Evolutionary conservation across 2,797 vertebrate species (phyloP), one percentile per base, ranked within the genome.

Genomic region (Gallirallus australis): DNA sequence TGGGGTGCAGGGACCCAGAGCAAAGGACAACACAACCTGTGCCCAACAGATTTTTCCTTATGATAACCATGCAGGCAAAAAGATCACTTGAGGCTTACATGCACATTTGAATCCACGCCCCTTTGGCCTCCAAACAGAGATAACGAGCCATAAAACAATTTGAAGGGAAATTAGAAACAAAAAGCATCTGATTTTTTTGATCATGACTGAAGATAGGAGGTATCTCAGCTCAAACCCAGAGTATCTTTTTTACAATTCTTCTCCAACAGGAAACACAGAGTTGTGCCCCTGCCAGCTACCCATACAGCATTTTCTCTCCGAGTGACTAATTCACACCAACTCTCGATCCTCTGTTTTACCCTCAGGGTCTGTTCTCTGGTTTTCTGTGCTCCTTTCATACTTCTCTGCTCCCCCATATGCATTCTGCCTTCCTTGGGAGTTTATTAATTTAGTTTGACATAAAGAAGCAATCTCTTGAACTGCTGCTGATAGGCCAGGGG

Each of bases 91-190:
- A 90, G 71, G 71, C 54, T 85, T 72, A 87, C 18, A n/a, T 20
- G 68, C 19, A 25, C 0, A 0, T 81, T 94, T 94, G 79, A 84
- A 64, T 54, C 69, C 79, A 48, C 90, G 65, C 66, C 82, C 90
- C 88, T 95, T 73, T 3, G 13, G 82, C 88, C 86, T 93, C 68
- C 47, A 72, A 90, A 91, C 30, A 90, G 71, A 90, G 47, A 77
- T 78, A 95, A 94, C 0, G 3, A 95, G 65, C 65, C 60, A 37
- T 63, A 47, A 94, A 93, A 86, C 64, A 53, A 57, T 76, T 69
- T 71, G 37, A 89, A 89, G 66, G 48, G 79, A 93, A 95, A 87
- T 86, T 24, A 91, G 77, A 82, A 96, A 94, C 88, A 92, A 93
- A 94, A 95, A 31, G 37, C 45, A 59, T 63, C 60, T 24, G 33